Conservation (phyloP, 2,797 vertebrate genomes). For the Acipenser oxyrinchus region DNA sequence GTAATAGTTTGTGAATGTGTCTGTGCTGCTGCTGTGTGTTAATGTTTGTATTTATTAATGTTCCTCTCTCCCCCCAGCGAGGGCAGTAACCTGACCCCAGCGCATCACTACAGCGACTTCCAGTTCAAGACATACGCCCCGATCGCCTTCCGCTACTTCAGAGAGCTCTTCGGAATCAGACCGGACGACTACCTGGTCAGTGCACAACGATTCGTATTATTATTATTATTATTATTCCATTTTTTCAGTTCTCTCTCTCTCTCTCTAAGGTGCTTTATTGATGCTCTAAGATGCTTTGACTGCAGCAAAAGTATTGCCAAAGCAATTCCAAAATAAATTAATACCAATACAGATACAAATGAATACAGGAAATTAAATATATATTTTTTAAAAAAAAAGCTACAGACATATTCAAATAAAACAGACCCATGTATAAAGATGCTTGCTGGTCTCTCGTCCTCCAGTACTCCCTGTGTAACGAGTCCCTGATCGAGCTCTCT, state of each 20-base stretch:
- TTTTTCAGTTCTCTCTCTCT: too few species aligned
- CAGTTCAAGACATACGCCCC: constrained; percentile 96
- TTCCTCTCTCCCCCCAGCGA: constrained; percentile 57
- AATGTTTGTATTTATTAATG: not conserved
- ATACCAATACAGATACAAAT: too few species aligned
- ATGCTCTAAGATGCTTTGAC: too few species aligned
- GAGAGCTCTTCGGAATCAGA: constrained; percentile 91
- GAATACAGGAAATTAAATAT: too few species aligned
- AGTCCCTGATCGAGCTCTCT: constrained; percentile 84
- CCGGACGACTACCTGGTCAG: constrained; percentile 94
- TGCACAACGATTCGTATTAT: constrained; percentile 1
- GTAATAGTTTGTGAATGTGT: not conserved
- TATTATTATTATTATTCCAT: too few species aligned
- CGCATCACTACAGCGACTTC: constrained; percentile 94
- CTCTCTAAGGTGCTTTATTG: too few species aligned
- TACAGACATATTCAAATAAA: too few species aligned
- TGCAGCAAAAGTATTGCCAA: too few species aligned
- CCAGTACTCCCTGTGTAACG: constrained; percentile 88
- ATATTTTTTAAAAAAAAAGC: too few species aligned
- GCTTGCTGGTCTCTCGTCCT: constrained; percentile 14
- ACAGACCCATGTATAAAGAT: too few species aligned
- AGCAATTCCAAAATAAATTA: too few species aligned
- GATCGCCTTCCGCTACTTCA: constrained; percentile 93
- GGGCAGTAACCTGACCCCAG: constrained; percentile 92
- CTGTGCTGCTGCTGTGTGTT: not conserved